Evolutionary conservation across 2,888 invertebrate genomes (phyloP), one percentile per base, ranked within the genome.

Genomic region (Hoplodrina ambigua): DNA sequence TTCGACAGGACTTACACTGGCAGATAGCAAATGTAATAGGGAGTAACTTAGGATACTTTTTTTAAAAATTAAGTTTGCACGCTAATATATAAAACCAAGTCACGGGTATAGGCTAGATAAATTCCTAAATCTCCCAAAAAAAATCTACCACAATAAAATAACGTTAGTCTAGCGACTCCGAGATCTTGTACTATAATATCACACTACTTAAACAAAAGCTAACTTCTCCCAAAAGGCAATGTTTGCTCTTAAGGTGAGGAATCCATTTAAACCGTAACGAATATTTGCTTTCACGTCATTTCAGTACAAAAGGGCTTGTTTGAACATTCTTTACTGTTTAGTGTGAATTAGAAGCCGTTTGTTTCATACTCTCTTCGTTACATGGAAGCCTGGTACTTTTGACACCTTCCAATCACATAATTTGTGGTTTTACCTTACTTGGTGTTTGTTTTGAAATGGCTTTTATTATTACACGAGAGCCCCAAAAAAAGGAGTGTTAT

Each of bases 261-360:
- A 67, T 72, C 56, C 78, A 55, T 69, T 69, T 64, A 37, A 64
- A 44, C 19, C 52, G 15, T 66, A 57, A 58, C 61, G 30, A 25
- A 58, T 68, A 56, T 81, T 81, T 72, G 56, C 61, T 63, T 71
- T 55, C 25, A 54, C 55, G 41, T 56, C 15, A 61, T 50, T 70
- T 76, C 25, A n/a, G 61, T 76, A 61, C 71, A 78, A 80, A 80
- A 66, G 65, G 53, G 46, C 56, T 11, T 63, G 74, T 79, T 79
- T 80, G 59, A 56, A 25, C 60, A 62, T 75, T 75, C 64, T 37
- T 62, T 55, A 49, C 52, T 33, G 62, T 65, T 52, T 41, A 56
- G 65, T 76, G 81, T 72, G 64, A 76, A 79, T 75, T 65, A 77
- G 65, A 57, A 20, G 49, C 59, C 56, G 62, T 80, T 70, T 76